Conservation (phyloP, 2,797 vertebrate species). For the Mionectes olivaceus region DNA sequence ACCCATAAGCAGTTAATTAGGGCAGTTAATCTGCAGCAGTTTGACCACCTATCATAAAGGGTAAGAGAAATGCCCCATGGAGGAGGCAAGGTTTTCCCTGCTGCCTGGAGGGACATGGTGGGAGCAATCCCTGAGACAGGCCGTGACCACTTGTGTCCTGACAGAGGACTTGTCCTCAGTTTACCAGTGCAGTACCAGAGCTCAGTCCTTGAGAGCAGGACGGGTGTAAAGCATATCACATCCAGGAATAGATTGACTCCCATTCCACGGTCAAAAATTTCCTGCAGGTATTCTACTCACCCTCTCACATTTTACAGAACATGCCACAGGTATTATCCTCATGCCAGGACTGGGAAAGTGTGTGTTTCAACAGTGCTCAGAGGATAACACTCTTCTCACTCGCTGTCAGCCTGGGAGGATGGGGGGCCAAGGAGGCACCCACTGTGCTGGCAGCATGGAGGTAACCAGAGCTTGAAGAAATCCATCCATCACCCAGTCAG, state of each 20-base stretch:
- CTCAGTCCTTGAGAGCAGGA: neutral
- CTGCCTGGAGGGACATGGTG: neutral
- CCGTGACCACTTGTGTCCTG: neutral
- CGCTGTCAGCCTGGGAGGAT: neutral
- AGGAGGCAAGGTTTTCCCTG: neutral
- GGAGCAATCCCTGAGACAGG: neutral
- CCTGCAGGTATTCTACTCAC: neutral
- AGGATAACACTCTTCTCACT: neutral
- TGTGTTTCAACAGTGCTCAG: rapidly evolving
- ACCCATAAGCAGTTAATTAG: neutral
- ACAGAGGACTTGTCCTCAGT: neutral
- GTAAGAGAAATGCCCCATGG: neutral
- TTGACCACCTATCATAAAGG: neutral
- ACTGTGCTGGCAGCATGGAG: neutral
- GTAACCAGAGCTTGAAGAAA: neutral
- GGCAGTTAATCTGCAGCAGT: slow-evolving; percentile 6
- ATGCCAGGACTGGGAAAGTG: neutral
- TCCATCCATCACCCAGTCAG: neutral
- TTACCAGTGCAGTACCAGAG: neutral
- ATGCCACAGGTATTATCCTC: neutral
- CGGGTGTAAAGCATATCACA: rapidly evolving
- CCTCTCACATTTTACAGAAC: neutral
- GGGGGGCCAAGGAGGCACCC: neutral
- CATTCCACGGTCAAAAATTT: neutral
- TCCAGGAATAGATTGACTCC: neutral